Evolutionary conservation across 2,888 invertebrate species (phyloP).

Genomic region (Trisateles emortualis): DNA sequence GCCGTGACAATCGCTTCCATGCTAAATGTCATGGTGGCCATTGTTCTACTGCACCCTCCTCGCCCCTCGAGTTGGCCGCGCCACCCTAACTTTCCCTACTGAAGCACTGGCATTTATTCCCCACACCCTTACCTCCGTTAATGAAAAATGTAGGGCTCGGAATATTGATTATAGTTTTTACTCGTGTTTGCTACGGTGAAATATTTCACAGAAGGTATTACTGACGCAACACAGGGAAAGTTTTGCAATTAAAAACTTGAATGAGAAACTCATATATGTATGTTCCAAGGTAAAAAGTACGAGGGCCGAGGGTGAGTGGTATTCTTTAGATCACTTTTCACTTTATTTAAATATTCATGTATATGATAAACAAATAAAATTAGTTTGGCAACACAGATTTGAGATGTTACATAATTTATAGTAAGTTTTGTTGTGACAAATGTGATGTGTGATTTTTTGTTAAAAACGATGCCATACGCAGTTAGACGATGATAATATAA

Average conservation of each 20-base stretch:
- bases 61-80: constrained; percentile 52
- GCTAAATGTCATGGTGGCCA: constrained; percentile 86
- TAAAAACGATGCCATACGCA: too few species aligned
- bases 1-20: constrained; percentile 85
- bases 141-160: constrained; percentile 72
- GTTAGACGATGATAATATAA: too few species aligned
- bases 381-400: too few species aligned
- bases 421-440: too few species aligned
- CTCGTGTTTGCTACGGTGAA: constrained; percentile 37
- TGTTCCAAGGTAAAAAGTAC: constrained; percentile 11
- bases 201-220: constrained; percentile 32
- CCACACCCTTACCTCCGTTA: constrained; percentile 71
- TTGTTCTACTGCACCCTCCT: constrained; percentile 72
- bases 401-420: too few species aligned
- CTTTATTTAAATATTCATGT: background rate
- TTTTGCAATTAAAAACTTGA: constrained; percentile 40
- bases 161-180: constrained; percentile 65
- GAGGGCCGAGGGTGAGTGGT: background rate
- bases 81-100: constrained; percentile 67
- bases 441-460: too few species aligned
- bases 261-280: constrained; percentile 20
- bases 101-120: constrained; percentile 78
- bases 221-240: constrained; percentile 28
- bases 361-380: too few species aligned
- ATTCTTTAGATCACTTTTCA: background rate